Percentiles rank a stretch among this genome's conserved stretches.
phyloP scores from a whole-genome alignment of 2,888 invertebrate genomes.

The Xestia xanthographa region DNA sequence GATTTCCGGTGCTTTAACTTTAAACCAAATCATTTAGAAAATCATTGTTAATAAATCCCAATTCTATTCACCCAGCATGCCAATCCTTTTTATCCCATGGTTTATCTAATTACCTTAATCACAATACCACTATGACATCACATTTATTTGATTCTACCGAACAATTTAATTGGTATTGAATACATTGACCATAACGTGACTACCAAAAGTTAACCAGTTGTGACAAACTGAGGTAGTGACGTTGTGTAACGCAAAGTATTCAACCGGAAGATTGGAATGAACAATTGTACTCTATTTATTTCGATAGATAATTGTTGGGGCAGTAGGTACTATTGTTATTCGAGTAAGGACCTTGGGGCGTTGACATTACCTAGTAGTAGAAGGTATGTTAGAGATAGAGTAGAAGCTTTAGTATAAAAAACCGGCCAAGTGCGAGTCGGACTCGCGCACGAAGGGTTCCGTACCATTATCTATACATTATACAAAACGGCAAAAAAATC shows the following conservation, averaged over 20 bases:
- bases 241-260: constrained; percentile 17
- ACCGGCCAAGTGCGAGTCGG: no score
- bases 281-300: constrained; percentile 45
- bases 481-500: no score
- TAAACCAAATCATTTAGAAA: neutral
- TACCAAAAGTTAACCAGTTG: constrained; percentile 41
- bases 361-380: neutral
- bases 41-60: neutral
- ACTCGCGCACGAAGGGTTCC: no score
- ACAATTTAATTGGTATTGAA: constrained; percentile 52
- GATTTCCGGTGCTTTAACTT: neutral
- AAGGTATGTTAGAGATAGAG: no score
- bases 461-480: no score
- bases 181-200: constrained; percentile 42
- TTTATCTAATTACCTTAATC: constrained; percentile 26
- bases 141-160: constrained; percentile 15
- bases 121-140: constrained; percentile 31
- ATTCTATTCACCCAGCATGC: neutral
- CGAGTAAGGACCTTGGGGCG: neutral
- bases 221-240: constrained; percentile 37
- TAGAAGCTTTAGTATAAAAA: no score
- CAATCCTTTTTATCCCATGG: constrained; percentile 9
- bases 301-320: constrained; percentile 34
- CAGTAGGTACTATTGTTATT: neutral
- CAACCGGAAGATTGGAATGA: constrained; percentile 36